A percentile compares a stretch with the other conserved stretches of the same genome.
Evolutionary conservation across 2,888 invertebrate genomes (phyloP).

Genomic region (Anarsia innoxiella): DNA sequence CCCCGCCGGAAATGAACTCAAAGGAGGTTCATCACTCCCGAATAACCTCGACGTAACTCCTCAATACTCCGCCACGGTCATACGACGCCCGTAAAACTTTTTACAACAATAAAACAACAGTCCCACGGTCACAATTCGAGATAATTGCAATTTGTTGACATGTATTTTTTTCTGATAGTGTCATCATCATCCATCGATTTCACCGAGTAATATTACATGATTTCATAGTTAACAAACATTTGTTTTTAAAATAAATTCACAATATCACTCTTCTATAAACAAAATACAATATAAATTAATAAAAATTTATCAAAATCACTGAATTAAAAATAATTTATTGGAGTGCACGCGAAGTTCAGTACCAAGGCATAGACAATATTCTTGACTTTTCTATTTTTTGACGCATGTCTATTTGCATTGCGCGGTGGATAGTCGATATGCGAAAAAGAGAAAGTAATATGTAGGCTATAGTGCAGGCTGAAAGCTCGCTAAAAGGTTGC

Average conservation of each 20-base stretch:
- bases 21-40: slow-evolving; percentile 40
- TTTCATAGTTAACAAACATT: no score
- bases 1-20: slow-evolving; percentile 44
- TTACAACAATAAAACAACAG: slow-evolving; percentile 25
- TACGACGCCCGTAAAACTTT: slow-evolving; percentile 20
- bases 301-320: slow-evolving; percentile 54
- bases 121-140: slow-evolving; percentile 31
- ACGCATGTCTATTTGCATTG: no score
- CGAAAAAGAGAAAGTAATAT: no score
- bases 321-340: slow-evolving; percentile 61
- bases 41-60: slow-evolving; percentile 24
- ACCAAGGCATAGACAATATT: slow-evolving; percentile 29
- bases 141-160: slow-evolving; percentile 64
- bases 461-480: no score
- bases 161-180: slow-evolving; percentile 37
- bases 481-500: no score
- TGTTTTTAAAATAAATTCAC: no score
- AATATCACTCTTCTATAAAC: slow-evolving; percentile 36
- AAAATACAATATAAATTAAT: slow-evolving; percentile 48
- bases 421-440: no score
- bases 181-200: slow-evolving; percentile 29
- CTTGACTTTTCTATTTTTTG: background rate
- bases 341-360: slow-evolving; percentile 62
- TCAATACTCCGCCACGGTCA: slow-evolving; percentile 20
- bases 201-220: slow-evolving; percentile 65